Conservation (phyloP, 1,140 invertebrate genomes). For the Sycophila sp. region DNA sequence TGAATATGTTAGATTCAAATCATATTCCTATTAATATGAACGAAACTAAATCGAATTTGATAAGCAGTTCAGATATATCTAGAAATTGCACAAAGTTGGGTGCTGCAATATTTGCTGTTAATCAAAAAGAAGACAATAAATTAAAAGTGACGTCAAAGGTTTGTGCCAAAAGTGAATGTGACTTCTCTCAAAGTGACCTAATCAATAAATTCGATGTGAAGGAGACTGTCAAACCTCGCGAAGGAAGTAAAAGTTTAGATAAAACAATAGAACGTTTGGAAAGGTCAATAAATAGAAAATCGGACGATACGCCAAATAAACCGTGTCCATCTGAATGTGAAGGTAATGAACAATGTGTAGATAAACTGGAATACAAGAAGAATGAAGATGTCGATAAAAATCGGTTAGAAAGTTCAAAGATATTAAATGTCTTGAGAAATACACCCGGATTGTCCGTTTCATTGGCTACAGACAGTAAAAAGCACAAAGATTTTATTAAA, state of each 20-base stretch:
- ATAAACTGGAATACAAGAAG: not conserved
- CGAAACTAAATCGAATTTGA: conserved; percentile 1
- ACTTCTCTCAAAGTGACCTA: not conserved
- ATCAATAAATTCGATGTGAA: not conserved
- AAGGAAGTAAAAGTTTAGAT: conserved; percentile 24
- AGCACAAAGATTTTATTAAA: conserved; percentile 27
- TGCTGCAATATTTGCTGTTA: not conserved
- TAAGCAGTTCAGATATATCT: not conserved
- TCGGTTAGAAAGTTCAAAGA: conserved; percentile 51
- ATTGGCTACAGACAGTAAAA: conserved; percentile 47
- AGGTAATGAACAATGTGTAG: not conserved
- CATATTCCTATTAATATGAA: conserved; percentile 32
- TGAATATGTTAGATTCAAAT: conserved; percentile 57
- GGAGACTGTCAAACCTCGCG: not conserved
- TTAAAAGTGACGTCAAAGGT: not conserved
- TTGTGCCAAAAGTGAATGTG: not conserved
- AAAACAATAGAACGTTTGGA: conserved; percentile 30
- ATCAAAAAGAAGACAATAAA: conserved; percentile 13
- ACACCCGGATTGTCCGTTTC: conserved; percentile 60
- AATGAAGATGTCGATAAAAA: conserved; percentile 1
- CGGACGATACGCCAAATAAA: not conserved
- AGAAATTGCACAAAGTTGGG: not conserved
- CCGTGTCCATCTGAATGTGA: not conserved
- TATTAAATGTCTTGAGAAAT: conserved; percentile 56
- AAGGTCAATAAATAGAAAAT: conserved; percentile 22